Evolutionary conservation across 1,140 invertebrate genomes (phyloP).

Genomic region (Drosophila yakuba): DNA sequence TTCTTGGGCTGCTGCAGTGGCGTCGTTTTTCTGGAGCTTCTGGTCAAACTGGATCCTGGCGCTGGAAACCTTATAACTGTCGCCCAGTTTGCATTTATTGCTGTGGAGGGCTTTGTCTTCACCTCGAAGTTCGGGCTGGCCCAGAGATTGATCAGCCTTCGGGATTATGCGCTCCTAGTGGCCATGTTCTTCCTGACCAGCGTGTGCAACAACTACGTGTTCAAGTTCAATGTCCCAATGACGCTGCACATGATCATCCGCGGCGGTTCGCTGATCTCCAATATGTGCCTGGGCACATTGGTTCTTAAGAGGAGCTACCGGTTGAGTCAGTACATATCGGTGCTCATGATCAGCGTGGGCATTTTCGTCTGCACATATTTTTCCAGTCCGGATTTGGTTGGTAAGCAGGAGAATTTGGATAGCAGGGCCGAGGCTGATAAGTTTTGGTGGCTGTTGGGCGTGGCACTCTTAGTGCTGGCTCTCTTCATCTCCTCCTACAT

Average conservation of each 20-base stretch:
- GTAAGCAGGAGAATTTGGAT: not conserved
- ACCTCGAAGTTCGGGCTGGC: conserved; percentile 93
- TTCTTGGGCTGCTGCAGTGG: conserved; percentile 97
- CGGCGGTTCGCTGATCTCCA: conserved; percentile 97
- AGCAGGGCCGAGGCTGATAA: conserved; percentile 10
- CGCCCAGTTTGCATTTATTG: conserved; percentile 95
- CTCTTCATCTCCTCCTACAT: conserved; percentile 97
- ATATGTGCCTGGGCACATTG: conserved; percentile 97
- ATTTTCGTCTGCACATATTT: conserved; percentile 96
- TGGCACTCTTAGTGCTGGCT: conserved; percentile 93
- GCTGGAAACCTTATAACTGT: conserved; percentile 97
- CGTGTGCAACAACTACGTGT: conserved; percentile 98
- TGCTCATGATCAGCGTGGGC: conserved; percentile 96
- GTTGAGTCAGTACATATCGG: conserved; percentile 95
- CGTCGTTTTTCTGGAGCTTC: conserved; percentile 94
- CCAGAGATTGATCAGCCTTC: conserved; percentile 89
- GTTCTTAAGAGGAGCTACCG: conserved; percentile 94
- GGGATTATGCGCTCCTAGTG: conserved; percentile 94
- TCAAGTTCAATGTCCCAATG: conserved; percentile 98
- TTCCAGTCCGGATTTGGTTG: conserved; percentile 85
- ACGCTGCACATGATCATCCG: conserved; percentile 99
- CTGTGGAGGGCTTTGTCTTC: conserved; percentile 95
- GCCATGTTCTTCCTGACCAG: conserved; percentile 96
- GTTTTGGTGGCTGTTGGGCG: conserved; percentile 93
- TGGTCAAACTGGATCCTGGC: conserved; percentile 95